Conservation (phyloP, 2,888 invertebrate species). For the Conus canariensis region DNA sequence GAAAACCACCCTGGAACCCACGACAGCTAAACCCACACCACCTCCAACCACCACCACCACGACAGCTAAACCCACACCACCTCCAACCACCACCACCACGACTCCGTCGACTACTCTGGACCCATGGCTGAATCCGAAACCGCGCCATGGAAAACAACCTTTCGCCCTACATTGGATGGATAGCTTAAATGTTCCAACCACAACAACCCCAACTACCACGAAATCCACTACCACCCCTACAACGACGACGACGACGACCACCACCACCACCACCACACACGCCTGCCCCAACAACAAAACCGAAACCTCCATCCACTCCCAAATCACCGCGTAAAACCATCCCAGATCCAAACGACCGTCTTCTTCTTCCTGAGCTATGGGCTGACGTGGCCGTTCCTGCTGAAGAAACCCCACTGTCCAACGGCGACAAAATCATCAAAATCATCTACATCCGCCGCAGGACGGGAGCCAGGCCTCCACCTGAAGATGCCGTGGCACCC, state of each 20-base stretch:
- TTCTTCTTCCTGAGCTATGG: not conserved
- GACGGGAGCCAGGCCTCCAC: not conserved
- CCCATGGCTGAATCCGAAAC: not conserved
- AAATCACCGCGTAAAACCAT: not conserved
- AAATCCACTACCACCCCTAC: too few species aligned
- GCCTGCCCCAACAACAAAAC: not conserved
- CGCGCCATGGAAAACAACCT: not conserved
- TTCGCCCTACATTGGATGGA: not conserved
- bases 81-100: not conserved
- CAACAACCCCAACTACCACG: not conserved
- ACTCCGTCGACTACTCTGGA: not conserved
- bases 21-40: not conserved
- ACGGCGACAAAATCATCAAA: not conserved
- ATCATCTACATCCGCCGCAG: conserved; percentile 2
- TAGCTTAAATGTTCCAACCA: not conserved
- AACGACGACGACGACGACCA: not conserved
- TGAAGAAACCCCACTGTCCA: not conserved
- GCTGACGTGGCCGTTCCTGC: not conserved
- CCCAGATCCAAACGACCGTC: not conserved
- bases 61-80: too few species aligned
- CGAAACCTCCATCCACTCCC: not conserved
- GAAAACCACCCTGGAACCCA: conserved; percentile 15
- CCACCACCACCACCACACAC: not conserved
- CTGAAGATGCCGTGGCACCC: not conserved
- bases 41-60: not conserved